Evolutionary conservation across 2,113 vertebrate genomes (phyloP).

Genomic region (Pedionomus torquatus): DNA sequence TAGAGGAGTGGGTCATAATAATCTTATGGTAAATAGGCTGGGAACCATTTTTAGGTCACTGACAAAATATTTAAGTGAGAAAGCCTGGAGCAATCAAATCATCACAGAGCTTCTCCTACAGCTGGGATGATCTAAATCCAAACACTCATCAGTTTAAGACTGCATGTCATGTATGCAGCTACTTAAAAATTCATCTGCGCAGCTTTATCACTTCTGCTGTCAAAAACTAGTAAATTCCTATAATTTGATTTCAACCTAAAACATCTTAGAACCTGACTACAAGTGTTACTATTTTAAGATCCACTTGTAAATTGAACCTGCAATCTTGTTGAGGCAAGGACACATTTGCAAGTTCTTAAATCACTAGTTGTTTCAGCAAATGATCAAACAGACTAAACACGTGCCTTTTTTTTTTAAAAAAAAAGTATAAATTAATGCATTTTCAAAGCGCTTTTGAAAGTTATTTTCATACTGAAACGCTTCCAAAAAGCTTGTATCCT

Average conservation of each 20-base stretch:
- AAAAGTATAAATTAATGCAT: background rate
- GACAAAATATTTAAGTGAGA: constrained; percentile 15
- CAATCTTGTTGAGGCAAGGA: constrained; percentile 21
- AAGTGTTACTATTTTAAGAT: constrained; percentile 67
- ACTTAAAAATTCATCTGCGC: constrained; percentile 64
- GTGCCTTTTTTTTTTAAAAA: background rate
- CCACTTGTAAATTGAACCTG: constrained; percentile 55
- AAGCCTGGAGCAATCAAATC: constrained; percentile 36
- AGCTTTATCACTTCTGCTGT: constrained; percentile 65
- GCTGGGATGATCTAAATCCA: constrained; percentile 48
- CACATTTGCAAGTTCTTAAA: constrained; percentile 47
- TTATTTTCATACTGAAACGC: constrained; percentile 27
- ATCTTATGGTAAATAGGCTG: background rate
- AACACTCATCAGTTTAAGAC: constrained; percentile 23
- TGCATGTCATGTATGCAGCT: constrained; percentile 35
- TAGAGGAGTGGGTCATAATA: background rate
- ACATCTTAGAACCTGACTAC: constrained; percentile 37
- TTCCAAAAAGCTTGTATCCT: background rate
- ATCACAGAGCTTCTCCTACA: constrained; percentile 26
- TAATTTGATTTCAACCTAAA: constrained; percentile 65
- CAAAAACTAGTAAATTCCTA: constrained; percentile 70
- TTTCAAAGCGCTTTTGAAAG: constrained; percentile 51
- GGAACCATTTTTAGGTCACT: constrained; percentile 35
- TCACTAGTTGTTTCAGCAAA: constrained; percentile 38
- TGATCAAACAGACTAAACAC: constrained; percentile 47